Base-by-base conservation (phyloP, 2,888 invertebrate species). In the Fragum fragum region DNA sequence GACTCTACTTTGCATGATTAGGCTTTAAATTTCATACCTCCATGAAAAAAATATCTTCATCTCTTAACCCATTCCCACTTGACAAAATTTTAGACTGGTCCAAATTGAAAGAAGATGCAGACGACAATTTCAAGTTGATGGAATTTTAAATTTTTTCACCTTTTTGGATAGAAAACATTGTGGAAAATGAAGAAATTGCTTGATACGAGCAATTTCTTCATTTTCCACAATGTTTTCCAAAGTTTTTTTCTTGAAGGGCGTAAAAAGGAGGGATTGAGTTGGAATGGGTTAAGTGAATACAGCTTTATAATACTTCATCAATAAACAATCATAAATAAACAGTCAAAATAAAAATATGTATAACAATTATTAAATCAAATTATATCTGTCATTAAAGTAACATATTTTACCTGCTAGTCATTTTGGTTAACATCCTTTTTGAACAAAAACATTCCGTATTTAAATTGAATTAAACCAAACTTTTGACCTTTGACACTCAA, bases 401-500 rank as follows among this genome's bases (percentile, higher is more conserved):
- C 5, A 47, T 47, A 47, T 47, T 47, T 47, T 47, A 47, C 47
- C 47, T 47, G 47, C 47, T 47, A 47, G 47, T 47, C 47, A 47
- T 47, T 5, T 47, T 47, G 2, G n/a, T 6, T 18, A 47, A 47
- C 47, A 47, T 47, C 47, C 47, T 47, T n/a, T 47, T 47, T 47
- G 47, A 47, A 47, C 47, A 47, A 47, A 9, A 47, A 47, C 47
- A 47, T 47, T 16, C 47, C 14, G 28, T 28, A 11, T 57, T 57
- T 21, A 23, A 57, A 57, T 26, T 57, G 28, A 57, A 57, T 57
- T 57, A 11, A 57, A 57, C 57, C 39, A 39, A 66, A 66, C 66
- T 42, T 39, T 32, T 66, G 66, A 66, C 66, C 66, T 66, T 42
- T 66, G 42, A 66, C 66, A 32, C 26, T 36, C n/a, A 66, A 66